Percentiles rank a stretch among this genome's conserved stretches.
Conservation (phyloP, 92 coral and sea anemone species). For the Phenganax stokvisi region DNA sequence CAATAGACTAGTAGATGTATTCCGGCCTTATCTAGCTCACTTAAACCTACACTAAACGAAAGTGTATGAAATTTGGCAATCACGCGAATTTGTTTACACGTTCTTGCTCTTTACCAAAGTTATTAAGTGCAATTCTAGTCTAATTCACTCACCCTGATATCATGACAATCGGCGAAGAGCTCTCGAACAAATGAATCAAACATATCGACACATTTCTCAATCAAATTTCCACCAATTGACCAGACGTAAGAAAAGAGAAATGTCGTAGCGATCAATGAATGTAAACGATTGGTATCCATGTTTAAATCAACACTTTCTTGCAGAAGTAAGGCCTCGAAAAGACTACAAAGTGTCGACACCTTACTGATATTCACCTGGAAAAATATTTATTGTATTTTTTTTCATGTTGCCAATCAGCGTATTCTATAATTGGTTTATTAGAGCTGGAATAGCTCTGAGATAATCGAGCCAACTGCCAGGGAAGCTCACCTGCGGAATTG, state of each 20-base stretch:
- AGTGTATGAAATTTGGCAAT: too few species aligned
- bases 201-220: slow-evolving; percentile 71
- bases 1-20: background rate
- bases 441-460: background rate
- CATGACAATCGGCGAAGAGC: slow-evolving; percentile 82
- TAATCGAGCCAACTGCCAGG: background rate
- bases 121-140: background rate
- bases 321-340: slow-evolving; percentile 78
- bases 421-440: background rate
- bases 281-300: slow-evolving; percentile 79
- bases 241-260: slow-evolving; percentile 85
- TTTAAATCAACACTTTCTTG: slow-evolving; percentile 80
- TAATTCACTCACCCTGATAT: slow-evolving; percentile 70
- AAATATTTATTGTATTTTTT: background rate
- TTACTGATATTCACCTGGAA: slow-evolving; percentile 81
- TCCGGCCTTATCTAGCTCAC: too few species aligned
- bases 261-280: slow-evolving; percentile 81
- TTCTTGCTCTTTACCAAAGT: background rate
- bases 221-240: slow-evolving; percentile 90
- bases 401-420: background rate
- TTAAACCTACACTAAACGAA: too few species aligned
- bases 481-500: slow-evolving; percentile 77
- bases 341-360: slow-evolving; percentile 85
- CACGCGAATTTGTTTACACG: too few species aligned
- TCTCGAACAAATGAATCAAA: slow-evolving; percentile 88